These are phyloP conservation scores for Agonopterix arenella DNA, from an alignment of 2,888 invertebrate species.

Conservation along the genomic window DNA sequence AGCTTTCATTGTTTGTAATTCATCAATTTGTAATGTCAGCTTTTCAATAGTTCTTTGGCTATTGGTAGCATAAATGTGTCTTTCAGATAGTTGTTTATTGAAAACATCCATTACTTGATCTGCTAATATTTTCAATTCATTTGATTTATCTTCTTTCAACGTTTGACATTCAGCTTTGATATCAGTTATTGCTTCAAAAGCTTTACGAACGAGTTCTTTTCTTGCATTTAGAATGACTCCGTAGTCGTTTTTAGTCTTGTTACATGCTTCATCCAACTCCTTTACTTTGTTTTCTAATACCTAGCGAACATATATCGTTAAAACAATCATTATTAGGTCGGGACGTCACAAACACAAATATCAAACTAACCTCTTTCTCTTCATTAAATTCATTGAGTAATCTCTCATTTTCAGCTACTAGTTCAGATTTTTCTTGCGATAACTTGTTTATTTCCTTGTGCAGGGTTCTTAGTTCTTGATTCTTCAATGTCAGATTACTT, in stretches of 20 bases:
- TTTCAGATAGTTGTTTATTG: conserved; percentile 26
- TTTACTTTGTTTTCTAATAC: conserved; percentile 37
- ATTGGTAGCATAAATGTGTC: conserved; percentile 30
- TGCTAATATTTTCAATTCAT: conserved; percentile 34
- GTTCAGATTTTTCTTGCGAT: conserved; percentile 21
- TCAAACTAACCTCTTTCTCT: conserved; percentile 55
- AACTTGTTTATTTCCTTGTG: conserved; percentile 37
- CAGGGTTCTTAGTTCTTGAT: conserved; percentile 42
- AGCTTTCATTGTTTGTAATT: conserved; percentile 28
- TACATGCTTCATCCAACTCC: conserved; percentile 27
- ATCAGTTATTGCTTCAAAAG: conserved; percentile 32
- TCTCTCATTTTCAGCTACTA: conserved; percentile 30
- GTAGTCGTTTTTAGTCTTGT: conserved; percentile 23
- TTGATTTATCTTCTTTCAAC: conserved; percentile 30
- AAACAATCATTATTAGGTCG: conserved; percentile 13
- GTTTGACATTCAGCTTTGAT: conserved; percentile 30
- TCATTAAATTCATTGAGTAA: conserved; percentile 22
- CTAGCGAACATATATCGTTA: conserved; percentile 33
- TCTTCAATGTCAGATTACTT: conserved; percentile 38
- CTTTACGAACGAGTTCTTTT: conserved; percentile 21
- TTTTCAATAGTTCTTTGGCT: conserved; percentile 26
- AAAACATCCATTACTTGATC: conserved; percentile 30
- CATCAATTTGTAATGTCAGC: conserved; percentile 34
- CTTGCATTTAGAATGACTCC: conserved; percentile 28
- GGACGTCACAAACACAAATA: conserved; percentile 26